Percentiles rank a stretch among this genome's conserved stretches.
Conservation (phyloP, 2,113 vertebrate genomes). For the Daboia siamensis region DNA sequence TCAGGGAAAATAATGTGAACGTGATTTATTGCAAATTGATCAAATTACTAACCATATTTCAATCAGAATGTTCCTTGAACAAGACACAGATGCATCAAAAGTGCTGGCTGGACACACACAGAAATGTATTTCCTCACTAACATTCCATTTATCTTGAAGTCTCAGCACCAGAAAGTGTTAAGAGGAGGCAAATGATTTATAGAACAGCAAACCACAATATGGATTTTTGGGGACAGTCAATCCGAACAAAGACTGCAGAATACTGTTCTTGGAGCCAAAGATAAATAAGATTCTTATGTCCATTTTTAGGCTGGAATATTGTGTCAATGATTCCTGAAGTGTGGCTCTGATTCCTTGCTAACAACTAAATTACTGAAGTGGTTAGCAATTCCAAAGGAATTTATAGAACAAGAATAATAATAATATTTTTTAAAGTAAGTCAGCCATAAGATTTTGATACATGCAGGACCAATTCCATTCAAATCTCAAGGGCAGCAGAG, state of each 20-base stretch:
- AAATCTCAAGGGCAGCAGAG: neutral
- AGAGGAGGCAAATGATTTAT: neutral
- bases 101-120: neutral
- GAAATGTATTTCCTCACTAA: neutral
- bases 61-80: neutral
- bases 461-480: neutral
- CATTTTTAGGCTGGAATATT: neutral
- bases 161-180: neutral
- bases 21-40: neutral
- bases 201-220: neutral
- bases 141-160: neutral
- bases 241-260: neutral
- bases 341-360: neutral
- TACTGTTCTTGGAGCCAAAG: neutral
- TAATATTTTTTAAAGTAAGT: neutral
- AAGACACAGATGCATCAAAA: neutral
- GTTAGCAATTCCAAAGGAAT: neutral
- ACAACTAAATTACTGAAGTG: neutral
- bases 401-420: neutral
- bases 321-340: neutral
- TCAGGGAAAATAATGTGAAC: conserved; percentile 37
- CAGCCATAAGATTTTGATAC: neutral
- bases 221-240: neutral
- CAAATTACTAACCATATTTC: neutral
- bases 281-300: neutral